Percentiles rank a stretch among this genome's conserved stretches.
phyloP scores from a whole-genome alignment of 2,888 invertebrate genomes.

The Ypsolopha sequella region DNA sequence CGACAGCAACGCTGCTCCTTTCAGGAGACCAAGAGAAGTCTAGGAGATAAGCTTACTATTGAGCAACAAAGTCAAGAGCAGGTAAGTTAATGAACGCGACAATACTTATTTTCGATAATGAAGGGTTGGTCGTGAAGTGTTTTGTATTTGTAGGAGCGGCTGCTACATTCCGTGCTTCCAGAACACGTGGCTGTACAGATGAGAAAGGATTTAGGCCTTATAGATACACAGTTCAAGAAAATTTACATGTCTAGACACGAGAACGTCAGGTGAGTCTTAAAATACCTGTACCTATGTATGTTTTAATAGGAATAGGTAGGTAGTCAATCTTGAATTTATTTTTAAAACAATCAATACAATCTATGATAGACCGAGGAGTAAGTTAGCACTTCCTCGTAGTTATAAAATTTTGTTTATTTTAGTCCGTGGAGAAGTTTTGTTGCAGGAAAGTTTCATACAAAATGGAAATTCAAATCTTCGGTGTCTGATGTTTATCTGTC shows the following conservation, averaged over 20 bases:
- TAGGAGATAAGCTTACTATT: constrained; percentile 92
- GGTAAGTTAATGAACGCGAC: constrained; percentile 50
- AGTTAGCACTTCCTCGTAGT: no score
- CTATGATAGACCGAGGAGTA: no score
- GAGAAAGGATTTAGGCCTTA: constrained; percentile 92
- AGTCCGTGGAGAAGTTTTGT: no score
- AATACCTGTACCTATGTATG: no score
- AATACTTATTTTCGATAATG: background rate
- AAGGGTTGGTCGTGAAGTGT: constrained; percentile 1
- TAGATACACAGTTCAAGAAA: constrained; percentile 96
- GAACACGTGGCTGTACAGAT: constrained; percentile 97
- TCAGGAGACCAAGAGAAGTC: constrained; percentile 89
- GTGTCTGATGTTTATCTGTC: no score
- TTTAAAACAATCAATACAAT: no score
- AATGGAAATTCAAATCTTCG: no score
- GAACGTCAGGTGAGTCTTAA: constrained; percentile 84
- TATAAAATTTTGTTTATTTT: no score
- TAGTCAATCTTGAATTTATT: no score
- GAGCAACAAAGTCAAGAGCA: constrained; percentile 95
- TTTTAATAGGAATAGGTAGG: no score
- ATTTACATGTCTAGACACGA: constrained; percentile 98
- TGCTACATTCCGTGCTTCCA: constrained; percentile 92
- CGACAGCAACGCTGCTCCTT: constrained; percentile 91
- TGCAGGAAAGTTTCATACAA: no score
- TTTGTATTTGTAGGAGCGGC: constrained; percentile 79